These are phyloP conservation scores for Amblyopsis hoosieri DNA, from an alignment of 2,797 vertebrate species.

Conservation along the genomic window DNA sequence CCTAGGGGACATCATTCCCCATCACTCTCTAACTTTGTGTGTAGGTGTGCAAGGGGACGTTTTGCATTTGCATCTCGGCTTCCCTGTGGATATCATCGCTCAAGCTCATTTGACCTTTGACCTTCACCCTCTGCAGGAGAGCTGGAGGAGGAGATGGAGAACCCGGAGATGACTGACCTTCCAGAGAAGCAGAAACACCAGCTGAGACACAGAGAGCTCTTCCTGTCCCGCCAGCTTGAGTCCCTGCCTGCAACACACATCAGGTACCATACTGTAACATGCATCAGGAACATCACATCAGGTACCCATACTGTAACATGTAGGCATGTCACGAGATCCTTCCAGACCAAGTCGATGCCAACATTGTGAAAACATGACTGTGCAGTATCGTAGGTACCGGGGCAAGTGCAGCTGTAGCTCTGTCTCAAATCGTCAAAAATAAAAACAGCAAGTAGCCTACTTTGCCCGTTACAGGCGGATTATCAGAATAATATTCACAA, in stretches of 20 bases:
- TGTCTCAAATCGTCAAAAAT: no score
- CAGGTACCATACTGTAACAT: conserved; percentile 76
- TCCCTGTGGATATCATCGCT: conserved; percentile 43
- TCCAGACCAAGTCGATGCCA: no score
- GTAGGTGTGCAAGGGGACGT: not conserved
- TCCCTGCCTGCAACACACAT: conserved; percentile 97
- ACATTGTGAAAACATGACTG: no score
- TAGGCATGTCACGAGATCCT: no score
- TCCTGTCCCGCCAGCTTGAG: conserved; percentile 94
- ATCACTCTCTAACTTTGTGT: not conserved
- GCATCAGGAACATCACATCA: not conserved
- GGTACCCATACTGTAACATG: not conserved
- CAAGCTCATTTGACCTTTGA: conserved; percentile 54
- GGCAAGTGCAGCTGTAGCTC: no score
- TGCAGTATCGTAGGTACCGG: no score
- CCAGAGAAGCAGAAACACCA: conserved; percentile 97
- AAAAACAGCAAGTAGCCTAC: no score
- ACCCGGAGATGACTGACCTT: conserved; percentile 91
- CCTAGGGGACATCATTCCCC: conserved; percentile 6
- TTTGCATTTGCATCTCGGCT: conserved; percentile 21
- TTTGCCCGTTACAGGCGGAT: no score
- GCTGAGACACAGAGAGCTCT: conserved; percentile 93
- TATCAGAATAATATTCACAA: no score
- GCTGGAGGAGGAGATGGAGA: conserved; percentile 97
- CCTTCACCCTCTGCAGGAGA: conserved; percentile 80